phyloP scores from a whole-genome alignment of 1,140 invertebrate species.

The Metopolophium dirhodum region DNA sequence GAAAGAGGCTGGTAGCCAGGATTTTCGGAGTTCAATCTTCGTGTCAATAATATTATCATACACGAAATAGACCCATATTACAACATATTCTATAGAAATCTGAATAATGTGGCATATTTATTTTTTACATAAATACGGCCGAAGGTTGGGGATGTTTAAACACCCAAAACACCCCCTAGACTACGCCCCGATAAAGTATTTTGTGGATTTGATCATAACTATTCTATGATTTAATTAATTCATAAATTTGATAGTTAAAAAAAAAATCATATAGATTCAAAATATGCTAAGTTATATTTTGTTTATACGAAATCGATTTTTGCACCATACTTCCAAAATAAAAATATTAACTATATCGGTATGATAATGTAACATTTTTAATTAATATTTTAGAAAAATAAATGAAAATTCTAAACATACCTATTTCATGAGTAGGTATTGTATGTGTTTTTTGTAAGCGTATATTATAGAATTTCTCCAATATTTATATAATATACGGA shows the following conservation, averaged over 20 bases:
- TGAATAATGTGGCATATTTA: background rate
- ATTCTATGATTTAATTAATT: background rate
- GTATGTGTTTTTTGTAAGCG: background rate
- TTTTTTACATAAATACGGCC: background rate
- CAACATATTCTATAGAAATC: background rate
- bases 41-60: too few relatives aligned
- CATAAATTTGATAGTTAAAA: background rate
- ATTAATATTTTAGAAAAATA: background rate
- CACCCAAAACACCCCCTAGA: too few relatives aligned
- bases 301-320: too few relatives aligned
- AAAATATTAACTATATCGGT: background rate
- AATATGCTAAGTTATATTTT: background rate
- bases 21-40: too few relatives aligned
- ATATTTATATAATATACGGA: background rate
- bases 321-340: too few relatives aligned
- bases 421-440: background rate
- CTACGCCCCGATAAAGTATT: background rate
- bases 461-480: background rate
- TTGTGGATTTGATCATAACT: background rate
- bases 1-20: too few relatives aligned
- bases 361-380: background rate
- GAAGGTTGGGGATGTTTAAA: too few relatives aligned
- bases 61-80: too few relatives aligned
- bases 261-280: background rate
- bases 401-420: background rate